A percentile compares a stretch with the other conserved stretches of the same genome.
Evolutionary conservation across 2,888 invertebrate genomes (phyloP).

Genomic region (Junonia oenone): DNA sequence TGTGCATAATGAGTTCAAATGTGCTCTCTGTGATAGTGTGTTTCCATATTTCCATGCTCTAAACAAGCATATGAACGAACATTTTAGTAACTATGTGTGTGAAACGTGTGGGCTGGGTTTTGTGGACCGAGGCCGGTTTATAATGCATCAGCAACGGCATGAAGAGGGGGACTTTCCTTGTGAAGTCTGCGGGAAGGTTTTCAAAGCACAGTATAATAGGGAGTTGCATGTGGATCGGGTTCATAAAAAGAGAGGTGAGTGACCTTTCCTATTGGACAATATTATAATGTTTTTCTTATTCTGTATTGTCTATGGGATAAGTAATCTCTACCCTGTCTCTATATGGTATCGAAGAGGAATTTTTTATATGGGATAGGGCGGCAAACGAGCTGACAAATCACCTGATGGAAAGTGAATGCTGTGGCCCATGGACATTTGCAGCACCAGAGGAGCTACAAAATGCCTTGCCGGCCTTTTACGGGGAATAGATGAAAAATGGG

Average conservation of each 20-base stretch:
- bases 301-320: too few species aligned
- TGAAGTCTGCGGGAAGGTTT: constrained; percentile 61
- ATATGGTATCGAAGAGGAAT: too few species aligned
- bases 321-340: too few species aligned
- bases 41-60: constrained; percentile 66
- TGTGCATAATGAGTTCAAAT: constrained; percentile 49
- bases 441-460: too few species aligned
- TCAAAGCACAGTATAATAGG: constrained; percentile 54
- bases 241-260: constrained; percentile 47
- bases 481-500: too few species aligned
- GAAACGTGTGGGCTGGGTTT: constrained; percentile 64
- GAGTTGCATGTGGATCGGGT: constrained; percentile 52
- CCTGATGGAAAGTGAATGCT: too few species aligned
- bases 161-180: constrained; percentile 59
- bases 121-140: constrained; percentile 49
- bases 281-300: too few species aligned
- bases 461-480: too few species aligned
- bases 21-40: constrained; percentile 47
- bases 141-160: constrained; percentile 64
- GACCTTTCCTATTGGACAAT: too few species aligned
- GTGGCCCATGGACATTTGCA: too few species aligned
- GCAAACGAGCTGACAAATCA: too few species aligned
- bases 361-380: too few species aligned
- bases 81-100: constrained; percentile 65
- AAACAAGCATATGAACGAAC: constrained; percentile 69